Conservation (phyloP, 2,113 vertebrate species). For the Aythya baeri region DNA sequence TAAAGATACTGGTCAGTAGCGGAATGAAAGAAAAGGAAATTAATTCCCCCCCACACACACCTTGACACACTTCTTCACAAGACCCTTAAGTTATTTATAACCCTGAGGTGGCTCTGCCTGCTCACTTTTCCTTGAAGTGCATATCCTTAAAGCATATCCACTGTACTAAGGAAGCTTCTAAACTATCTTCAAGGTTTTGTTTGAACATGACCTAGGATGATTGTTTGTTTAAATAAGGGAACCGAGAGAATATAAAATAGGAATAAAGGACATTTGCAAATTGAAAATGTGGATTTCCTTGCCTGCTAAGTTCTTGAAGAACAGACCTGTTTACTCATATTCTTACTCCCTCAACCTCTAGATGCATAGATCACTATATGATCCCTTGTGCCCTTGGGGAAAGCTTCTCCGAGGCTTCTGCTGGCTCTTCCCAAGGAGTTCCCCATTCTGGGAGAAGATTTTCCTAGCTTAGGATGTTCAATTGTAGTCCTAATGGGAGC, state of each 20-base stretch:
- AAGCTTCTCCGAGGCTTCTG: not conserved
- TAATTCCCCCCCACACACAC: not conserved
- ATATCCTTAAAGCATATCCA: not conserved
- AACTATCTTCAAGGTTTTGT: not conserved
- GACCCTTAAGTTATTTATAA: not conserved
- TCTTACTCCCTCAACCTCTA: not conserved
- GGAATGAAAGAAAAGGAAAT: not conserved
- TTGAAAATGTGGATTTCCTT: not conserved
- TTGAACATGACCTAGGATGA: not conserved
- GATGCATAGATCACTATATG: not conserved
- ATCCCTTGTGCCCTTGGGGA: not conserved
- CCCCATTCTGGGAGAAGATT: not conserved
- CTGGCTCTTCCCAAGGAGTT: not conserved
- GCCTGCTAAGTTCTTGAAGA: not conserved
- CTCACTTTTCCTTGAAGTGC: not conserved
- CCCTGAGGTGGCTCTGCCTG: not conserved
- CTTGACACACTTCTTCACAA: not conserved
- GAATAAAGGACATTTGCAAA: not conserved
- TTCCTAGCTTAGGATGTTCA: not conserved
- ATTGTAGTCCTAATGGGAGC: fast-evolving
- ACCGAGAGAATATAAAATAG: not conserved
- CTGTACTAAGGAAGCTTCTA: not conserved
- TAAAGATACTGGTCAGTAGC: not conserved
- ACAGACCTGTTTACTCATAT: not conserved
- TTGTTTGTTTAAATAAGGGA: not conserved